Conservation (phyloP, 2,113 vertebrate species). For the Ammospiza caudacuta region DNA sequence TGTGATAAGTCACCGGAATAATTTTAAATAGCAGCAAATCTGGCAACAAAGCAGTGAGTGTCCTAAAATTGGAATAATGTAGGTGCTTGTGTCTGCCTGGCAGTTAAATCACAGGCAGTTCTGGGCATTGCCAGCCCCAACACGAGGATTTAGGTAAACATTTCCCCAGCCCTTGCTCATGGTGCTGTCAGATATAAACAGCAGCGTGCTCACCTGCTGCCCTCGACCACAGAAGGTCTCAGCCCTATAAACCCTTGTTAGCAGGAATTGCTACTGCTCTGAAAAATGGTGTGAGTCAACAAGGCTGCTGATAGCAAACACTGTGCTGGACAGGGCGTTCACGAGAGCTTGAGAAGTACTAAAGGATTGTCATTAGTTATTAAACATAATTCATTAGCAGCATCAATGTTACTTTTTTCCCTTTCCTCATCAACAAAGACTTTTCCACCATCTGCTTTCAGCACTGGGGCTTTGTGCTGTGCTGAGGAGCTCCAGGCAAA, state of each 20-base stretch:
- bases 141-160: not conserved
- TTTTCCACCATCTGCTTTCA: not conserved
- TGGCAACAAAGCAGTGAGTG: not conserved
- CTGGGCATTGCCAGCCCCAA: not conserved
- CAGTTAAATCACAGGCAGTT: conserved; percentile 23
- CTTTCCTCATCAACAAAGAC: not conserved
- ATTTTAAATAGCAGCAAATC: conserved; percentile 29
- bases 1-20: not conserved
- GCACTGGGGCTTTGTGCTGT: not conserved
- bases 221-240: not conserved
- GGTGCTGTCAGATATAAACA: not conserved
- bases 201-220: not conserved
- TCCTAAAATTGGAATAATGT: conserved; percentile 15
- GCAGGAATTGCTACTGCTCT: not conserved
- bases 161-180: not conserved
- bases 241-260: conserved; percentile 25
- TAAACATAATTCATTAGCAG: not conserved
- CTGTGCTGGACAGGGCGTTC: not conserved
- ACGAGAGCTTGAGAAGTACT: not conserved
- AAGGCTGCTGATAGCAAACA: not conserved
- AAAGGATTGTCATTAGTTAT: not conserved
- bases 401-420: not conserved
- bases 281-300: not conserved
- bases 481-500: not conserved
- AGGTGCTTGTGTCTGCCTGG: not conserved